Evolutionary conservation across 2,888 invertebrate genomes (phyloP).

Genomic region (Meiosimyza decipiens): DNA sequence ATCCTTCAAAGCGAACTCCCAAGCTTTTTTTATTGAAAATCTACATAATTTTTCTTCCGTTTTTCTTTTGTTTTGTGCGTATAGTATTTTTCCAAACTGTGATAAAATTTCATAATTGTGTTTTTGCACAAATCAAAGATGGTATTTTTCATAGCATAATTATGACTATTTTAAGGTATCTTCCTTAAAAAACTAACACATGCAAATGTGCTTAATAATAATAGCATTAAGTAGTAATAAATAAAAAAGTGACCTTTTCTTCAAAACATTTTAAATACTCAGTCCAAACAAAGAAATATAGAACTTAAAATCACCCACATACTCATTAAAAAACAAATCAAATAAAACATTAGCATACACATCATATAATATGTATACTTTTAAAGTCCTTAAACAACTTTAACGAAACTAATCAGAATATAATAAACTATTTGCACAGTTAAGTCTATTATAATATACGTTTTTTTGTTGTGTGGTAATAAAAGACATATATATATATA

Average conservation of each 20-base stretch:
- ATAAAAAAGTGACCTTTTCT: conserved; percentile 32
- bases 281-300: conserved; percentile 34
- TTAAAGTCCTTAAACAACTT: not conserved
- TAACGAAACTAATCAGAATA: too few relatives aligned
- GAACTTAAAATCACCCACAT: conserved; percentile 37
- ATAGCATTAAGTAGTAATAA: conserved; percentile 23
- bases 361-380: not conserved
- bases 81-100: not conserved
- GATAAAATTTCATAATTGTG: not conserved
- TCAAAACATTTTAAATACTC: conserved; percentile 36
- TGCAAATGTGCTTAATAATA: conserved; percentile 26
- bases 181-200: not conserved
- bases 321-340: conserved; percentile 26
- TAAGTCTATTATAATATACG: too few relatives aligned
- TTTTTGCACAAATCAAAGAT: not conserved
- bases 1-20: not conserved
- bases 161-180: not conserved
- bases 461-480: too few relatives aligned
- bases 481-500: too few relatives aligned
- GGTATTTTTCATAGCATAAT: too few relatives aligned
- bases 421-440: too few relatives aligned
- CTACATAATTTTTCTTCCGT: not conserved
- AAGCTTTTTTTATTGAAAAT: not conserved
- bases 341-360: not conserved
- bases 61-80: not conserved